phyloP scores from a whole-genome alignment of 2,888 invertebrate genomes.

The Coenonympha arcania region DNA sequence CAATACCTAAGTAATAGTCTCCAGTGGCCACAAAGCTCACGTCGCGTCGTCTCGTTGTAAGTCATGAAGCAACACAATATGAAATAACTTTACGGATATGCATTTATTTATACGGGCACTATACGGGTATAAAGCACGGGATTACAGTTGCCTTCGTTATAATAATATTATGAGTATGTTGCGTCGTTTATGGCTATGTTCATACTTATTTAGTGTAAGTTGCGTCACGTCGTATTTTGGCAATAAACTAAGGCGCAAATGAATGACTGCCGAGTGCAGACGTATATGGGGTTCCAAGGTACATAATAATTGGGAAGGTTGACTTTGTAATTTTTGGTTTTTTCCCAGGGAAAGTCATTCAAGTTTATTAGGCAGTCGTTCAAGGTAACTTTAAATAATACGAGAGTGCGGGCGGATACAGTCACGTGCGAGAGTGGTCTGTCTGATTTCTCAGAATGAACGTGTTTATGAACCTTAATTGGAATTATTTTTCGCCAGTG shows the following conservation, averaged over 20 bases:
- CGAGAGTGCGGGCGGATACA: background rate
- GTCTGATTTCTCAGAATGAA: background rate
- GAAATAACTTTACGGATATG: conserved; percentile 1
- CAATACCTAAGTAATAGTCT: background rate
- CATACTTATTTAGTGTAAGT: too few relatives aligned
- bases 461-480: background rate
- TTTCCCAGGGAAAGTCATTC: too few relatives aligned
- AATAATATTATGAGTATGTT: background rate
- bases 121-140: background rate
- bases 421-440: background rate
- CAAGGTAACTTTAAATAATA: background rate
- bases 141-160: background rate
- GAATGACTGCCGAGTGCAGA: too few relatives aligned
- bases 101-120: background rate
- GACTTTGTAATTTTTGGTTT: too few relatives aligned
- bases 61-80: background rate
- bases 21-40: background rate
- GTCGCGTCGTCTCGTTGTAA: conserved; percentile 1
- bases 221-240: too few relatives aligned
- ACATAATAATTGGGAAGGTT: too few relatives aligned
- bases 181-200: too few relatives aligned
- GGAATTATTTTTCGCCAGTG: background rate
- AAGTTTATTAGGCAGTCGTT: background rate
- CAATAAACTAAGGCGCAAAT: too few relatives aligned
- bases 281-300: too few relatives aligned